Evolutionary conservation across 1,140 invertebrate species (phyloP), one percentile per base, ranked within the genome.

Genomic region (Gerris buenoi): DNA sequence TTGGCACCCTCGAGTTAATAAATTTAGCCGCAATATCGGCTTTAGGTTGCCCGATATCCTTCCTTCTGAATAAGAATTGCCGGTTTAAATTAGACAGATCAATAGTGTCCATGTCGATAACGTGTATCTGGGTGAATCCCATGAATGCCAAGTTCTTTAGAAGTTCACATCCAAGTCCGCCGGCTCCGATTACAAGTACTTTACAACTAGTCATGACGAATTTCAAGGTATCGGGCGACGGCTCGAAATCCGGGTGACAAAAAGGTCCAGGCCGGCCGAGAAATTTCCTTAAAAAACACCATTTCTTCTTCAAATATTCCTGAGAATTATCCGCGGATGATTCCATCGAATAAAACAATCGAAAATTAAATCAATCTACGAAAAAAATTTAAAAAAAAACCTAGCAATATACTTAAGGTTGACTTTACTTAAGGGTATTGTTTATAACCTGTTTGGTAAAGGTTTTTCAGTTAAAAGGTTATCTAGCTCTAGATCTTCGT

Each of bases 21-120:
- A 97, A 98, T 68, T 86, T 86, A 1, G 96, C 95, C 59, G 96
- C 96, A 72, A 93, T 88, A 76, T 95, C 89, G 1, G 96, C 93
- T 81, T 99, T 99, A 0, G 94, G 88, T 60, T 83, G 81, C 0
- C 95, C 95, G 73, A 98, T 91, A 79, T 98, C 95, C 74, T 88
- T 88, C 64, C 88, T 86, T 33, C 95, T 85, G 78, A 99, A 99
- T 23, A 99, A 77, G 78, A 99, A 99, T 75, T 99, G 96, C 67
- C 96, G 82, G 77, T 98, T 99, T 56, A 99, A 83, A 81, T 99
- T 99, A 2, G 96, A 98, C 61, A 99, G 78, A 77, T 99, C 96
- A 71, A 98, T 97, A 0, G 90, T 97, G 77, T 99, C 96, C 96
- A 98, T 98, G 77, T 99, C 96, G 67, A 99, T 95, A 0, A 98